These are phyloP conservation scores for Polylopha cassiicola DNA, from an alignment of 2,888 invertebrate genomes.

Conservation along the genomic window DNA sequence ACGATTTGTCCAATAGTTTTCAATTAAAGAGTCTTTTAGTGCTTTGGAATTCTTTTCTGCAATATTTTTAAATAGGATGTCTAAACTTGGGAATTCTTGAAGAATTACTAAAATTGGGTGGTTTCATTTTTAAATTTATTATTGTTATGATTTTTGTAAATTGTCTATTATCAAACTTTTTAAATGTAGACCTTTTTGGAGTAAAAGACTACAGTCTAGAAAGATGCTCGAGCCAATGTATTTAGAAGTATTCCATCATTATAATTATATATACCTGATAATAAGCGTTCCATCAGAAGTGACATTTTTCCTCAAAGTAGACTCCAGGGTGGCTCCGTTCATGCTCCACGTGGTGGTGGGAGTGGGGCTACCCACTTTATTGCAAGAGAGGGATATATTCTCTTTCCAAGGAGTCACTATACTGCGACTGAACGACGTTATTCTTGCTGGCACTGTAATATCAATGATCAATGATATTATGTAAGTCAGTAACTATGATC, in stretches of 20 bases:
- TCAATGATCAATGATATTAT: slow-evolving; percentile 21
- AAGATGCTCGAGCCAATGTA: no score
- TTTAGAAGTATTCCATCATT: slow-evolving; percentile 17
- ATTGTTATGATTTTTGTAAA: no score
- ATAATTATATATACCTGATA: slow-evolving; percentile 77
- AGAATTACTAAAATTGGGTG: no score
- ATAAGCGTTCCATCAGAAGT: slow-evolving; percentile 84
- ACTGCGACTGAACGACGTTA: slow-evolving; percentile 90
- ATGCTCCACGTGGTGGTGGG: slow-evolving; percentile 88
- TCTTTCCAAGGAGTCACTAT: slow-evolving; percentile 92
- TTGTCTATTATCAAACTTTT: no score
- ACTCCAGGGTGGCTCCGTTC: slow-evolving; percentile 85
- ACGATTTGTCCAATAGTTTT: no score
- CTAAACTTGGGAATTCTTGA: no score
- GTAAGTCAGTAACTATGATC: slow-evolving; percentile 1
- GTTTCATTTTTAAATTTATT: no score
- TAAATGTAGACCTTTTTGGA: no score
- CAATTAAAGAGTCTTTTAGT: no score
- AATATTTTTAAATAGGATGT: no score
- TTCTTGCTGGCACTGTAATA: slow-evolving; percentile 86
- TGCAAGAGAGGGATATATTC: slow-evolving; percentile 88
- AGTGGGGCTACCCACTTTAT: slow-evolving; percentile 88
- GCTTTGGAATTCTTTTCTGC: no score
- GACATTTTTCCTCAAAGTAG: slow-evolving; percentile 81
- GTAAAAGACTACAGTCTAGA: no score